Evolutionary conservation across 1,140 invertebrate species (phyloP), one percentile per base, ranked within the genome.

Genomic region (Carposina sasakii): DNA sequence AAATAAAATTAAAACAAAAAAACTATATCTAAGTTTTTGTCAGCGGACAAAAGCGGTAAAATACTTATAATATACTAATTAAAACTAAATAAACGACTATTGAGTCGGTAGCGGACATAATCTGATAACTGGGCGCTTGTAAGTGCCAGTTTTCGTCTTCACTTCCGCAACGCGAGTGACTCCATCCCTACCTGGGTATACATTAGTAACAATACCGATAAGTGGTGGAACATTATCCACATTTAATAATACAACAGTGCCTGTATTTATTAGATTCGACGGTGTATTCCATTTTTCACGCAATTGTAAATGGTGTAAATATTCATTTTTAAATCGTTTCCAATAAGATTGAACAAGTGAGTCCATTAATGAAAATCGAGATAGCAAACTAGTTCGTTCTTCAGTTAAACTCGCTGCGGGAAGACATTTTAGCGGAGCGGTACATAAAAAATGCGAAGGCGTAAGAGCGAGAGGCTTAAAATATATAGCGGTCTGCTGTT

Each of bases 381-480:
- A 15, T n/a, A 50, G 17, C 20, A 44, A 30, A 43, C 40, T 45
- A 30, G 28, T 9, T 19, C 16, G 15, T n/a, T 23, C 30, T 10
- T 22, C 10, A 16, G 17, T 13, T 5, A 54, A 5, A 30, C 49
- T 23, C 12, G 34, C 31, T 21, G 47, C 37, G 10, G 56, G 56
- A 16, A 58, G 24, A 22, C 13, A 44, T 24, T 42, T 53, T 22
- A 65, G 6, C 12, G 61, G 28, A 13, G 46, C 20, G 30, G 67
- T 57, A 28, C 65, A 71, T 21, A 84, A 41, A 52, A 84, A 83
- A 62, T 86, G 76, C 9, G 50, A 63, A 2, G 79, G 76, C 9
- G 79, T 78, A 6, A 83, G 39, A n/a, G 60, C 46, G 21, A 36
- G 39, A 3, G 67, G 54, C 16, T 81, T 72, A 26, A 61, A 57